A percentile compares a stretch with the other conserved stretches of the same genome.
Conservation (phyloP, 2,113 vertebrate genomes). For the Gallinago undulata region DNA sequence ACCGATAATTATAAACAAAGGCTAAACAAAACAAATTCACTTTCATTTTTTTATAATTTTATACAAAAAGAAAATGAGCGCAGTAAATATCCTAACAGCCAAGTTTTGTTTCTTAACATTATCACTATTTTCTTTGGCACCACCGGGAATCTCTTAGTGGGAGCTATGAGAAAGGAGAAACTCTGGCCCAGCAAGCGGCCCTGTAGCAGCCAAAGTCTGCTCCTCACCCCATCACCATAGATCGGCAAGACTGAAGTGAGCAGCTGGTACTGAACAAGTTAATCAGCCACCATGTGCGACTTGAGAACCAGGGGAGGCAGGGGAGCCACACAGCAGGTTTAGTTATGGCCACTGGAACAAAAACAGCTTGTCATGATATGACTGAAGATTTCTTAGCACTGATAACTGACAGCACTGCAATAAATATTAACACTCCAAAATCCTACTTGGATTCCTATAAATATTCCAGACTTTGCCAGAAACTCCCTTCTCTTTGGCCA, state of each 20-base stretch:
- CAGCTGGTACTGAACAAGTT: constrained; percentile 8
- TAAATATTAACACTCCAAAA: constrained; percentile 19
- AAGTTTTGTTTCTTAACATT: constrained; percentile 55
- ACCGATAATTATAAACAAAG: constrained; percentile 25
- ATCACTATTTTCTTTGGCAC: constrained; percentile 71
- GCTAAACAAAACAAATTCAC: not conserved
- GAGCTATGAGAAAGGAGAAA: constrained; percentile 41
- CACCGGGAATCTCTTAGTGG: not conserved
- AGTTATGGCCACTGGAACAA: constrained; percentile 32
- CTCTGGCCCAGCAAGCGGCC: constrained; percentile 15
- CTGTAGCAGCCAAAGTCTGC: constrained; percentile 28
- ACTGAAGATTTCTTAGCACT: constrained; percentile 22
- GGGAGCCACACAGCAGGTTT: not conserved
- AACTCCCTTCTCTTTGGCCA: not conserved
- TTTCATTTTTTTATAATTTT: constrained; percentile 4
- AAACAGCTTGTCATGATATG: not conserved
- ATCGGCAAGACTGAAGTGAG: not conserved
- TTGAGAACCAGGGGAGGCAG: not conserved
- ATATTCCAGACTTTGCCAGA: not conserved
- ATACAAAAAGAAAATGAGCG: not conserved
- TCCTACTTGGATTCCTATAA: constrained; percentile 7
- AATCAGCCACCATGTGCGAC: not conserved
- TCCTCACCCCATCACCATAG: constrained; percentile 13
- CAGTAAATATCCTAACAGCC: constrained; percentile 55
- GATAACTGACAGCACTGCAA: constrained; percentile 24